These are phyloP conservation scores for Thryonomys swinderianus DNA, from an alignment of 2,113 vertebrate genomes.

Conservation along the genomic window DNA sequence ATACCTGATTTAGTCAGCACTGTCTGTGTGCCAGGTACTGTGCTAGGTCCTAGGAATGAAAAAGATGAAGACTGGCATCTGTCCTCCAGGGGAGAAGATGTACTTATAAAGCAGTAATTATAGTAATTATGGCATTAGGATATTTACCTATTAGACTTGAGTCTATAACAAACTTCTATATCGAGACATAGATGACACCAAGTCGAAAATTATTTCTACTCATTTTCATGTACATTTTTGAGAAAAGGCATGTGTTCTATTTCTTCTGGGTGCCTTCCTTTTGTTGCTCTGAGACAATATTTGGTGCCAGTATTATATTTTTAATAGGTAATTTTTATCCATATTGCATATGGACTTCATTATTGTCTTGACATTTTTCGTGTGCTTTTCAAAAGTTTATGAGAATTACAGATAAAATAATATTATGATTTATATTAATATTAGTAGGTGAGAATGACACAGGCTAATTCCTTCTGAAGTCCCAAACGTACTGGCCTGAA, in stretches of 20 bases:
- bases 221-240: conserved; percentile 17
- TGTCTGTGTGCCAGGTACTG: neutral
- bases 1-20: neutral
- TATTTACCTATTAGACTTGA: conserved; percentile 15
- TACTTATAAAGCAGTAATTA: neutral
- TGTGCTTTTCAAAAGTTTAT: neutral
- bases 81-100: neutral
- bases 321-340: conserved; percentile 10
- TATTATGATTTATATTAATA: neutral
- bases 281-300: conserved; percentile 3
- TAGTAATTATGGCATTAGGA: neutral
- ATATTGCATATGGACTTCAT: conserved; percentile 2
- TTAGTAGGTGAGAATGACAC: neutral
- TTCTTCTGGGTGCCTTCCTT: neutral
- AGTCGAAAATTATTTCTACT: conserved; percentile 9
- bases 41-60: conserved; percentile 7
- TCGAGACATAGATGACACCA: neutral
- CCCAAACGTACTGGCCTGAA: neutral
- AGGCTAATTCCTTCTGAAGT: neutral
- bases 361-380: conserved; percentile 1
- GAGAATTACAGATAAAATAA: conserved; percentile 5
- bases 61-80: neutral
- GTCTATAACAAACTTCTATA: neutral
- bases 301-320: neutral
- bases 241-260: conserved; percentile 17